phyloP scores from a whole-genome alignment of 2,888 invertebrate species.

The Drosophila anomalata region DNA sequence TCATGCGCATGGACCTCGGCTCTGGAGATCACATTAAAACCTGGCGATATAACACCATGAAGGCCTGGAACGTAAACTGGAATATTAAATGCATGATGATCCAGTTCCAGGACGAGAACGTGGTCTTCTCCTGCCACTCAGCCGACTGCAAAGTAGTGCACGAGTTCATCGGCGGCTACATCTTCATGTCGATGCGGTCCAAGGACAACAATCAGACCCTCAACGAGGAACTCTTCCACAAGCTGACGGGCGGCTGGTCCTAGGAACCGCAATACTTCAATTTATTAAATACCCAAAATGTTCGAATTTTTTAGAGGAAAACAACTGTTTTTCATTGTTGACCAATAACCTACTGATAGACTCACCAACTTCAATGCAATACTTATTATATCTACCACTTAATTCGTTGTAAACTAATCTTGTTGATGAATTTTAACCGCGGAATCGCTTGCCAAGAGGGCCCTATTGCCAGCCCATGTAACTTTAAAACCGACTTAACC shows the following conservation, averaged over 20 bases:
- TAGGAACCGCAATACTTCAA: conserved; percentile 38
- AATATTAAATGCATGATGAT: conserved; percentile 99
- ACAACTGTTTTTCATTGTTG: conserved; percentile 22
- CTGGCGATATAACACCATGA: conserved; percentile 98
- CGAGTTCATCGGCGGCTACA: conserved; percentile 99
- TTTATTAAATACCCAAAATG: not conserved
- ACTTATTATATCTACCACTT: conserved; percentile 24
- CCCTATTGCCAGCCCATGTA: conserved; percentile 27
- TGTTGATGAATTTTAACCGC: conserved; percentile 37
- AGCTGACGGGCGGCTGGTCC: conserved; percentile 97
- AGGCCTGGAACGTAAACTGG: conserved; percentile 99
- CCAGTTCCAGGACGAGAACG: conserved; percentile 97
- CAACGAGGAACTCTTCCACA: conserved; percentile 98
- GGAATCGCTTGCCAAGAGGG: conserved; percentile 40
- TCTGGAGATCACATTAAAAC: conserved; percentile 97
- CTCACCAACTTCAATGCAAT: conserved; percentile 45
- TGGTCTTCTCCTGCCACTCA: conserved; percentile 97
- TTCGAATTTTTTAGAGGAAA: conserved; percentile 9
- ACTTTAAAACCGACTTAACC: conserved; percentile 35
- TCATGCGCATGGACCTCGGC: conserved; percentile 97
- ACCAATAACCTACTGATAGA: conserved; percentile 46
- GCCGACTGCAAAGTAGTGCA: conserved; percentile 99
- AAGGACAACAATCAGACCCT: conserved; percentile 98
- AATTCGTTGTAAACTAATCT: conserved; percentile 47
- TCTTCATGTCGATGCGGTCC: conserved; percentile 98